Evolutionary conservation across 2,797 vertebrate species (phyloP).

Genomic region (Heliangelus exortis): DNA sequence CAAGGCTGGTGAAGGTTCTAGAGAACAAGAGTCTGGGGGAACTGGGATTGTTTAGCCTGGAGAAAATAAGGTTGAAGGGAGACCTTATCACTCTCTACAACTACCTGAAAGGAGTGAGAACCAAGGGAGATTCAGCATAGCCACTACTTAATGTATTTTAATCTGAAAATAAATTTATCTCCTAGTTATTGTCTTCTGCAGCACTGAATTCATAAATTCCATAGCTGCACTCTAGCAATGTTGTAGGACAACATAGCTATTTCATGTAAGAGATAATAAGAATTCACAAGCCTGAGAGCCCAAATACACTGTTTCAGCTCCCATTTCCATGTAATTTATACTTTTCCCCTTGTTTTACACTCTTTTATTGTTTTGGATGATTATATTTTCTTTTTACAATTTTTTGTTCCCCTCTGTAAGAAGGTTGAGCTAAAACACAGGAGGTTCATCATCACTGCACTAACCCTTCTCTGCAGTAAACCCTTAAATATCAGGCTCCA

Average conservation of each 20-base stretch:
- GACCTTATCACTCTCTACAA: no score
- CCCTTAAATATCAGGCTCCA: constrained; percentile 34
- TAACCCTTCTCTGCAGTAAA: constrained; percentile 19
- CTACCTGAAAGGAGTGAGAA: neutral
- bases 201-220: neutral
- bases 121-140: neutral
- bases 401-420: neutral
- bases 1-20: no score
- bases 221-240: neutral
- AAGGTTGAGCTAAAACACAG: neutral
- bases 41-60: no score
- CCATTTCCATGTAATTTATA: neutral
- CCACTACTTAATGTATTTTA: neutral
- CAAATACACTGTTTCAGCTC: neutral
- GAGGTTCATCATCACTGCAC: neutral
- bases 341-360: neutral
- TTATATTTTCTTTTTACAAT: neutral
- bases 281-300: neutral
- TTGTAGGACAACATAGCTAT: neutral
- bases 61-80: no score
- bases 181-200: neutral
- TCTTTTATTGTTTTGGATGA: neutral
- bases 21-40: no score
- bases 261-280: neutral
- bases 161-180: neutral